Evolutionary conservation across 2,113 vertebrate species (phyloP).

Genomic region (Grallaria varia): DNA sequence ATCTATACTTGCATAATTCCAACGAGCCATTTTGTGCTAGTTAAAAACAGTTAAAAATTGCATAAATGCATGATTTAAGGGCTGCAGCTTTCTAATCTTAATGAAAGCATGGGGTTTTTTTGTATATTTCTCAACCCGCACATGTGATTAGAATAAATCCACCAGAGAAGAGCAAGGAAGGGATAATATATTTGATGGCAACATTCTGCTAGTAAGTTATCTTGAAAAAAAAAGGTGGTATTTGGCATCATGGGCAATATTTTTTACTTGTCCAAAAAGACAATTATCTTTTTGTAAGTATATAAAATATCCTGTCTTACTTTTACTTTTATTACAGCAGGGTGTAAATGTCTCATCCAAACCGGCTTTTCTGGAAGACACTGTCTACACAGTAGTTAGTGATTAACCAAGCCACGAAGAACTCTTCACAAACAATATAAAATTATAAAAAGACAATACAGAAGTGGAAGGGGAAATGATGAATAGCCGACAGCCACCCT

Average conservation of each 20-base stretch:
- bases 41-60: constrained; percentile 81
- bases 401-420: background rate
- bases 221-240: background rate
- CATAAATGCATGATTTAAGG: constrained; percentile 75
- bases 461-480: background rate
- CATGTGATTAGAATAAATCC: constrained; percentile 61
- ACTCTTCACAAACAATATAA: background rate
- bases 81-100: constrained; percentile 69
- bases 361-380: background rate
- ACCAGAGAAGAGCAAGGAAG: background rate
- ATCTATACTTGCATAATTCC: constrained; percentile 78
- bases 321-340: background rate
- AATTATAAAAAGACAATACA: background rate
- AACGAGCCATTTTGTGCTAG: constrained; percentile 73
- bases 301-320: background rate
- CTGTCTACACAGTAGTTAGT: background rate
- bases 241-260: background rate
- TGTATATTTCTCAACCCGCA: constrained; percentile 44
- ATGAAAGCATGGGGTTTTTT: constrained; percentile 57
- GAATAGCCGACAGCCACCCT: background rate
- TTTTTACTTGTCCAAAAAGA: background rate
- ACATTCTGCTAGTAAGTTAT: background rate
- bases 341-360: background rate
- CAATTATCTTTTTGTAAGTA: background rate
- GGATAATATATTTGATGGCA: background rate